Conservation (phyloP, 2,113 vertebrate species). For the Chaenogobius annularis region DNA sequence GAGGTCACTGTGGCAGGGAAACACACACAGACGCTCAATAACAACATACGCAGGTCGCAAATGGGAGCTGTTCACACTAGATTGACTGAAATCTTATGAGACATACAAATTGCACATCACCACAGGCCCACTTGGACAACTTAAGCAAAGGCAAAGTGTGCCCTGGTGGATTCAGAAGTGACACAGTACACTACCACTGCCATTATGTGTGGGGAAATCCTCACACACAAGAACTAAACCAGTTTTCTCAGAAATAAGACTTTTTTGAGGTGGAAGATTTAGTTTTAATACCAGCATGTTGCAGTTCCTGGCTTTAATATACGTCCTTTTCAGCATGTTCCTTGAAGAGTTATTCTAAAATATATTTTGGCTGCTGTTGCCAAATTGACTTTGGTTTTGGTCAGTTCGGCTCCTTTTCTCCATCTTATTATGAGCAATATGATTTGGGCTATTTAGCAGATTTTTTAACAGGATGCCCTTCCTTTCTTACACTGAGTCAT, state of each 20-base stretch:
- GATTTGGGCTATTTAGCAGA: background rate
- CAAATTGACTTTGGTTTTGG: background rate
- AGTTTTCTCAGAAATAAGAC: too few relatives aligned
- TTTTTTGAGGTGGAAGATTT: too few relatives aligned
- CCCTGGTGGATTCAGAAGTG: conserved; percentile 29
- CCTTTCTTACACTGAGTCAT: background rate
- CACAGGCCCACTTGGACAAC: conserved; percentile 12
- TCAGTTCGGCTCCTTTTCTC: background rate
- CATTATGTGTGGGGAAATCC: conserved; percentile 9
- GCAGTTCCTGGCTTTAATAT: background rate
- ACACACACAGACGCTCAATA: conserved; percentile 18
- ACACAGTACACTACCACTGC: conserved; percentile 62
- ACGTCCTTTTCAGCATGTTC: background rate
- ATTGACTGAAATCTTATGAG: conserved; percentile 11
- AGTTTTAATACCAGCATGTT: background rate
- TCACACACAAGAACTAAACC: too few relatives aligned
- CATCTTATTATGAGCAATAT: background rate
- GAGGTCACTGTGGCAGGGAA: conserved; percentile 4
- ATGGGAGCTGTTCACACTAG: conserved; percentile 14
- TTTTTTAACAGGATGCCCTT: background rate
- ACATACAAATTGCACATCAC: conserved; percentile 43
- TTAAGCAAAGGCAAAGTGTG: conserved; percentile 15
- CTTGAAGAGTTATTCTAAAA: background rate
- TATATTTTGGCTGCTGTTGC: background rate
- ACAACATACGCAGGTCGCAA: conserved; percentile 25